These are phyloP conservation scores for Mythimna loreyi DNA, from an alignment of 2,888 invertebrate species.

Conservation along the genomic window DNA sequence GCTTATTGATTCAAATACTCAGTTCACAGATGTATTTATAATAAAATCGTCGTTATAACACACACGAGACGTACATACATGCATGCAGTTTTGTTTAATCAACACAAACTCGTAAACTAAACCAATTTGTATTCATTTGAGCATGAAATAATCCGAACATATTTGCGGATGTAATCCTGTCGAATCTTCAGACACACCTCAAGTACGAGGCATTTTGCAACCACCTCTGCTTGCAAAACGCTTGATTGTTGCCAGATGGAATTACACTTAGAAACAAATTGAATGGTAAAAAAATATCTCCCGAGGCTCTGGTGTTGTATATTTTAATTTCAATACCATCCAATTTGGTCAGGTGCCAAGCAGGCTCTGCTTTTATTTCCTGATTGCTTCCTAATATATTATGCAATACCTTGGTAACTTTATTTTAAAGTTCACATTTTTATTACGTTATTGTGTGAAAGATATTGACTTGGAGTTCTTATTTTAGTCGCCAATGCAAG, in stretches of 20 bases:
- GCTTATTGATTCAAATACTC: constrained; percentile 12
- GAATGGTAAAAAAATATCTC: constrained; percentile 26
- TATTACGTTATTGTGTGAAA: neutral
- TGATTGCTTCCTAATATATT: constrained; percentile 44
- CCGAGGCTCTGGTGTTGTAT: constrained; percentile 3
- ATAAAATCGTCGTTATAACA: constrained; percentile 16
- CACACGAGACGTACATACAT: constrained; percentile 32
- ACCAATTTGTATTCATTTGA: constrained; percentile 44
- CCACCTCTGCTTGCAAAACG: neutral
- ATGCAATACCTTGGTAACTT: constrained; percentile 2
- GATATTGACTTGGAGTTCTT: neutral
- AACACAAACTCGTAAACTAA: constrained; percentile 26
- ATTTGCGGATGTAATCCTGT: constrained; percentile 13
- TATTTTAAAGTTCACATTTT: constrained; percentile 5
- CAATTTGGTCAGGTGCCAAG: constrained; percentile 61
- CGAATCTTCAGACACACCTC: neutral
- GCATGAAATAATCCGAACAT: constrained; percentile 33
- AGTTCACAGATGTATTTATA: constrained; percentile 10
- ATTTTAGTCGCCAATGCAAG: neutral
- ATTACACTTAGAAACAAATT: constrained; percentile 21
- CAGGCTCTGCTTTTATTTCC: constrained; percentile 38
- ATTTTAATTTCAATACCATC: constrained; percentile 50
- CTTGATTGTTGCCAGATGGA: constrained; percentile 2
- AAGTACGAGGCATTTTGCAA: neutral
- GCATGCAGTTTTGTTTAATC: constrained; percentile 18